phyloP scores from a whole-genome alignment of 2,888 invertebrate genomes.

The Tuberolachnus salignus region DNA sequence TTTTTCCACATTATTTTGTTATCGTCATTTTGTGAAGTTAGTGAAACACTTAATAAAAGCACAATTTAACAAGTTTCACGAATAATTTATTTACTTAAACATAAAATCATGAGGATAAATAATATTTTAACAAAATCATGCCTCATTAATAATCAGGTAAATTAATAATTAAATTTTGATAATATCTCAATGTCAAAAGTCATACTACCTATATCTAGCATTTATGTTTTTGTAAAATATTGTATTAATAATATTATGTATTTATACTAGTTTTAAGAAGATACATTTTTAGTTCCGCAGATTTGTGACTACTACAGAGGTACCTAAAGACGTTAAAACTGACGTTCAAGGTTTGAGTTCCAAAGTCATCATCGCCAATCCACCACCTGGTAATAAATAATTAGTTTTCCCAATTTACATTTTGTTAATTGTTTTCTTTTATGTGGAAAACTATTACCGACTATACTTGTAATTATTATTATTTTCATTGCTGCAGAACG shows the following conservation, averaged over 20 bases:
- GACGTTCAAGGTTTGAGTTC: slow-evolving; percentile 53
- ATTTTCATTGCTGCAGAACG: slow-evolving; percentile 62
- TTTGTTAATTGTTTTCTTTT: not conserved
- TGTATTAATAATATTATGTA: slow-evolving; percentile 7
- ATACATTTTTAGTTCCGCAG: slow-evolving; percentile 53
- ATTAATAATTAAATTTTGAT: slow-evolving; percentile 6
- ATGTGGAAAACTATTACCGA: not conserved
- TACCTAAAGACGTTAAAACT: slow-evolving; percentile 27
- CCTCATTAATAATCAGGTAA: slow-evolving; percentile 41
- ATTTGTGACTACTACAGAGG: slow-evolving; percentile 21
- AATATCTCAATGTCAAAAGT: slow-evolving; percentile 34
- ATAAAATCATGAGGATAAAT: slow-evolving; percentile 37
- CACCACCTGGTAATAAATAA: slow-evolving; percentile 36
- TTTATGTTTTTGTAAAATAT: not conserved
- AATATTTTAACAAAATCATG: slow-evolving; percentile 28
- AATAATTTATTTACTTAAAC: not conserved
- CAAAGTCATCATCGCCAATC: slow-evolving; percentile 48
- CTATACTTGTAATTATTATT: not conserved
- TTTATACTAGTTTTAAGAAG: slow-evolving; percentile 42
- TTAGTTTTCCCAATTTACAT: not conserved
- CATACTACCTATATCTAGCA: not conserved
- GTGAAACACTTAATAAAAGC: not conserved
- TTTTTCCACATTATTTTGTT: no score
- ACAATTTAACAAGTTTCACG: not conserved
- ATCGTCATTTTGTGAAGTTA: no score